A percentile compares a stretch with the other conserved stretches of the same genome.
Conservation (phyloP, 2,888 invertebrate species). For the Sinelater perroti region DNA sequence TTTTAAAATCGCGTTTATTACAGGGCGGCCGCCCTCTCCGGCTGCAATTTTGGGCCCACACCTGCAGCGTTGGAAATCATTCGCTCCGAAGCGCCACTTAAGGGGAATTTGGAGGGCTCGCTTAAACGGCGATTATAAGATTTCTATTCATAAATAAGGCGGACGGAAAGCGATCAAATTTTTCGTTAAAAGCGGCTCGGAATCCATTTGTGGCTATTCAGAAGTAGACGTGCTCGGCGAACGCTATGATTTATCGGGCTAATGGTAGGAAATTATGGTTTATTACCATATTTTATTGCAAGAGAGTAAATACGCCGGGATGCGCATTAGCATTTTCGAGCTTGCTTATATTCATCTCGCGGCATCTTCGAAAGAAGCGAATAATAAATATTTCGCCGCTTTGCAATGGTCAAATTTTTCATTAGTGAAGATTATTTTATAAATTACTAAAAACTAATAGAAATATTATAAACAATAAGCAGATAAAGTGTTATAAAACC, state of each 20-base stretch:
- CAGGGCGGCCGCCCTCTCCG: slow-evolving; percentile 6
- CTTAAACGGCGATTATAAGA: neutral
- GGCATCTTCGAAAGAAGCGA: too few species aligned
- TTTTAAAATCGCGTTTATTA: slow-evolving; percentile 12
- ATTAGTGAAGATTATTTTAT: too few species aligned
- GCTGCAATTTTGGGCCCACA: neutral
- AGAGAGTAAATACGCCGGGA: too few species aligned
- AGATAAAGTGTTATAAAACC: too few species aligned
- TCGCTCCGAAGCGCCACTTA: neutral
- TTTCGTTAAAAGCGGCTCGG: neutral
- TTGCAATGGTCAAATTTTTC: too few species aligned
- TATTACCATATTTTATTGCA: too few species aligned
- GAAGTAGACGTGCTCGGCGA: slow-evolving; percentile 1
- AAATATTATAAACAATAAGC: too few species aligned
- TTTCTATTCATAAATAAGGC: neutral
- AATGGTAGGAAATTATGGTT: slow-evolving; percentile 5
- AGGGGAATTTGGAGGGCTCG: neutral
- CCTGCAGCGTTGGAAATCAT: neutral
- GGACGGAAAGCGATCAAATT: neutral
- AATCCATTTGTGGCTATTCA: slow-evolving; percentile 1
- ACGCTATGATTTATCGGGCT: slow-evolving; percentile 1
- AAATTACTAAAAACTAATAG: too few species aligned
- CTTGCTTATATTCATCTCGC: too few species aligned
- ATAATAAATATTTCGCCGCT: too few species aligned
- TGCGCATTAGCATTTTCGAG: too few species aligned